Conservation (phyloP, 2,113 vertebrate genomes). For the human region GRCh38 chr5:155530501-155531000, state of each 20-base stretch:
- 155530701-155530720: constrained; percentile 52
- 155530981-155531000: constrained; percentile 4
- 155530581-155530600: not conserved
- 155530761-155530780: constrained; percentile 72
- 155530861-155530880: constrained; percentile 74
- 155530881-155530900: constrained; percentile 74
- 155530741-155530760: constrained; percentile 77
- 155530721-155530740: constrained; percentile 66
- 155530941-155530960: constrained; percentile 51
- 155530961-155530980: not conserved
- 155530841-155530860: constrained; percentile 71
- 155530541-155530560: constrained; percentile 25
- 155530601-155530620: constrained; percentile 48
- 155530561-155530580: not conserved
- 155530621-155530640: constrained; percentile 65
- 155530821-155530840: constrained; percentile 70
- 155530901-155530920: constrained; percentile 77
- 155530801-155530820: constrained; percentile 75
- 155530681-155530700: constrained; percentile 70
- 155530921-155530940: constrained; percentile 54
- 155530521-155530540: not conserved
- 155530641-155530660: constrained; percentile 58
- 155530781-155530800: constrained; percentile 75
- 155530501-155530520: constrained; percentile 28
- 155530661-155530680: constrained; percentile 74